A percentile compares a stretch with the other conserved stretches of the same genome.
These are phyloP conservation scores for Cranoglanis bouderius DNA, from an alignment of 2,113 vertebrate species.

Conservation along the genomic window DNA sequence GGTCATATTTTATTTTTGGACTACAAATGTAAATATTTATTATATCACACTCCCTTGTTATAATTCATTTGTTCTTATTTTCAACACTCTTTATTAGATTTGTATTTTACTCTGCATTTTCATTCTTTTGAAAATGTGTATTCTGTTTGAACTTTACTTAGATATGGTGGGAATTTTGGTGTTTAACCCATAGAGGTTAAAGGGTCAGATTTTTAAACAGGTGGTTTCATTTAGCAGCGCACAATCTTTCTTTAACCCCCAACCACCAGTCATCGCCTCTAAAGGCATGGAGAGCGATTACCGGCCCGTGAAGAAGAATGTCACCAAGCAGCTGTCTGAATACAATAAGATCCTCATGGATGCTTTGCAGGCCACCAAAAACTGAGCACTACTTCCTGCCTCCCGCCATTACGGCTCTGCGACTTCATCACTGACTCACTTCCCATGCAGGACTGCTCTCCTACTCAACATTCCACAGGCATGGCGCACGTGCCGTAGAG, in stretches of 20 bases:
- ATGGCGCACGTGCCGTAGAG: slow-evolving; percentile 42
- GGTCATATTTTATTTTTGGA: not conserved
- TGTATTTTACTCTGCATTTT: not conserved
- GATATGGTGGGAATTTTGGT: not conserved
- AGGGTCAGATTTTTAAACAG: slow-evolving; percentile 1
- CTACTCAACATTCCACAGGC: slow-evolving; percentile 41
- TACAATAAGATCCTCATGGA: slow-evolving; percentile 87
- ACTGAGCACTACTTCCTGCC: slow-evolving; percentile 64
- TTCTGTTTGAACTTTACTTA: not conserved
- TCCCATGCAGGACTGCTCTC: slow-evolving; percentile 22
- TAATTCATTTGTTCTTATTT: not conserved
- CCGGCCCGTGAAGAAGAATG: slow-evolving; percentile 78
- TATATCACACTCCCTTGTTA: not conserved
- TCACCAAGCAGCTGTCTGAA: slow-evolving; percentile 81
- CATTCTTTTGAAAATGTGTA: not conserved
- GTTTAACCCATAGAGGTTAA: not conserved
- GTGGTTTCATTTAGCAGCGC: slow-evolving; percentile 16
- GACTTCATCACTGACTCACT: slow-evolving; percentile 25
- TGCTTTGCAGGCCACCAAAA: slow-evolving; percentile 79
- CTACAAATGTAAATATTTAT: not conserved
- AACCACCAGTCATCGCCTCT: slow-evolving; percentile 85
- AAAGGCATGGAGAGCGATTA: slow-evolving; percentile 94
- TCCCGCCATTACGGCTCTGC: not conserved
- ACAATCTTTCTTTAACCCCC: slow-evolving; percentile 69
- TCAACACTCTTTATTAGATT: not conserved